These are phyloP conservation scores for Cynaeus angustus DNA, from an alignment of 2,888 invertebrate species.

Conservation along the genomic window DNA sequence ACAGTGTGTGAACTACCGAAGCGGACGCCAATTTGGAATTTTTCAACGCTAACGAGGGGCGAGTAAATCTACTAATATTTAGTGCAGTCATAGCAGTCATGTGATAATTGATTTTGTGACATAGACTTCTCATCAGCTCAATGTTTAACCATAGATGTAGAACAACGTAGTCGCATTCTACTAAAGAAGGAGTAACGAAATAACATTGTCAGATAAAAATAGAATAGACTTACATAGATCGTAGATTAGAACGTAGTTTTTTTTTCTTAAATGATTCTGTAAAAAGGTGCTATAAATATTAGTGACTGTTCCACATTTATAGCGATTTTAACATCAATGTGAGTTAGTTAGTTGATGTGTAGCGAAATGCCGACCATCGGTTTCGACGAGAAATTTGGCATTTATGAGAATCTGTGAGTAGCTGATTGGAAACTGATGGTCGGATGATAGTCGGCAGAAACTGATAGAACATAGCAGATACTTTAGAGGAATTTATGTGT, in stretches of 20 bases:
- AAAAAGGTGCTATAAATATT: constrained; percentile 46
- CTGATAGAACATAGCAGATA: constrained; percentile 49
- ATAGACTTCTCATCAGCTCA: constrained; percentile 51
- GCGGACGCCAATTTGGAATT: constrained; percentile 68
- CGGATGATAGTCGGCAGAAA: constrained; percentile 43
- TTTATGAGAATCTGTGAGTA: neutral
- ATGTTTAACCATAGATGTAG: constrained; percentile 52
- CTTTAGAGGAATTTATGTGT: constrained; percentile 53
- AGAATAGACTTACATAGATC: constrained; percentile 48
- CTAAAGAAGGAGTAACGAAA: constrained; percentile 42
- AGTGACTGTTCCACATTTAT: constrained; percentile 43
- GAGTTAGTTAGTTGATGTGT: constrained; percentile 57
- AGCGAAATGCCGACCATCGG: constrained; percentile 53
- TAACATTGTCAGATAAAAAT: constrained; percentile 29
- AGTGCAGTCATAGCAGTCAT: constrained; percentile 66
- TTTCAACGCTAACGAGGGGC: constrained; percentile 68
- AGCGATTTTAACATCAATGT: constrained; percentile 48
- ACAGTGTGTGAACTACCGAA: constrained; percentile 67
- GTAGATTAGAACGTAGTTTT: constrained; percentile 56
- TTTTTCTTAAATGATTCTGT: constrained; percentile 51
- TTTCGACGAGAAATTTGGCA: constrained; percentile 8
- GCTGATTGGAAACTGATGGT: constrained; percentile 32
- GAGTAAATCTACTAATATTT: constrained; percentile 69
- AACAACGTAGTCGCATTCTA: constrained; percentile 44
- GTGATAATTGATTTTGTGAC: constrained; percentile 59